Evolutionary conservation across 2,113 vertebrate species (phyloP).

Genomic region (Gymnobelideus leadbeateri): DNA sequence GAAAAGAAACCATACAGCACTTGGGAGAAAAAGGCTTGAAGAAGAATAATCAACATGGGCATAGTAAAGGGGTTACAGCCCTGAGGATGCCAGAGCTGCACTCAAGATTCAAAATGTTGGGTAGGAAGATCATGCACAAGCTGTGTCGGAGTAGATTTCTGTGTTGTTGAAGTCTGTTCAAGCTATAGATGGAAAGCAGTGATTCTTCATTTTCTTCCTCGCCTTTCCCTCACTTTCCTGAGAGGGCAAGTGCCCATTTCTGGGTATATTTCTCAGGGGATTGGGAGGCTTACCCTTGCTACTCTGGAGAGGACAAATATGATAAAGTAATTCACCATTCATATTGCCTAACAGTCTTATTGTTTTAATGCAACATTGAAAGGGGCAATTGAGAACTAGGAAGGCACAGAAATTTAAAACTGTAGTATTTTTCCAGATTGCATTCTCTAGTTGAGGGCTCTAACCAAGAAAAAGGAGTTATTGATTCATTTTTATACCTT

Average conservation of each 20-base stretch:
- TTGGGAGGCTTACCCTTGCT: neutral
- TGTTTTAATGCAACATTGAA: neutral
- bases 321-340: neutral
- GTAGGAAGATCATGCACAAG: neutral
- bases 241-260: neutral
- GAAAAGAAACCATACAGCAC: neutral
- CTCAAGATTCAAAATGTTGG: neutral
- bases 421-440: neutral
- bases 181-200: no score
- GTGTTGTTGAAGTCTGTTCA: neutral
- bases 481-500: neutral
- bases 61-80: neutral
- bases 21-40: neutral
- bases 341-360: neutral
- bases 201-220: no score
- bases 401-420: neutral
- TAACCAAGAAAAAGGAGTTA: neutral
- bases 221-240: neutral
- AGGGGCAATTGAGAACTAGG: neutral
- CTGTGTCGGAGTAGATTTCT: neutral
- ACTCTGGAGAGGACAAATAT: neutral
- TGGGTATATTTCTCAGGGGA: neutral
- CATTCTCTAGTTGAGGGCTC: neutral
- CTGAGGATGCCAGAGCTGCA: neutral
- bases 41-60: neutral